Conservation (phyloP, 2,797 vertebrate species). For the Xenopus petersii region DNA sequence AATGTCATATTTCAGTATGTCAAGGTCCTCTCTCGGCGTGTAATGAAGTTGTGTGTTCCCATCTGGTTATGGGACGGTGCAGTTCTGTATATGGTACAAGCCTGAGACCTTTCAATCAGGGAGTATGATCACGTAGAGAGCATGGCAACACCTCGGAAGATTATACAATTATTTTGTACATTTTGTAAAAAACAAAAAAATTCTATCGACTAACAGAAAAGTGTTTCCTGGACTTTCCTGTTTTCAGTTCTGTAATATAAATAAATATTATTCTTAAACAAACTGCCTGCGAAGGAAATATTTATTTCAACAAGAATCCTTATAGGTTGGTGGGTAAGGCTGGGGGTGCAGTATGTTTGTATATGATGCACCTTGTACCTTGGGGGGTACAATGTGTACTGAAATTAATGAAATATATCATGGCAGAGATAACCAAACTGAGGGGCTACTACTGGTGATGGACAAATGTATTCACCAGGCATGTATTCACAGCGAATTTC, state of each 20-base stretch:
- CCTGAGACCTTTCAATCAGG: constrained; percentile 45
- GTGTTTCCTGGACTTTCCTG: constrained; percentile 37
- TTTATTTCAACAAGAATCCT: no score
- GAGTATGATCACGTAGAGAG: constrained; percentile 38
- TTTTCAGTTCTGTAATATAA: constrained; percentile 44
- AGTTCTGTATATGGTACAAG: constrained; percentile 12
- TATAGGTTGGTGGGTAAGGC: no score
- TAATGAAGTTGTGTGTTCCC: constrained; percentile 24
- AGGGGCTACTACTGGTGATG: no score
- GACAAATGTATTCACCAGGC: no score
- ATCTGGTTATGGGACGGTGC: constrained; percentile 36
- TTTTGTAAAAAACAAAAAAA: constrained; percentile 39
- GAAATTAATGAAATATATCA: no score
- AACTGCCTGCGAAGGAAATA: not conserved
- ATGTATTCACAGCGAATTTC: no score
- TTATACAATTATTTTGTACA: constrained; percentile 36
- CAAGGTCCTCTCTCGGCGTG: constrained; percentile 28
- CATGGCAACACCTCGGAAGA: constrained; percentile 36
- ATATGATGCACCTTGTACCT: no score
- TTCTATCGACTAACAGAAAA: constrained; percentile 36
- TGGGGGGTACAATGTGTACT: no score
- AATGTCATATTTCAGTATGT: not conserved
- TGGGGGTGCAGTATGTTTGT: no score
- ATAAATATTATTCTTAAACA: constrained; percentile 44
- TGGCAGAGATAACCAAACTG: no score